phyloP scores from a whole-genome alignment of 2,888 invertebrate genomes.

The Muschampia plurimacula region DNA sequence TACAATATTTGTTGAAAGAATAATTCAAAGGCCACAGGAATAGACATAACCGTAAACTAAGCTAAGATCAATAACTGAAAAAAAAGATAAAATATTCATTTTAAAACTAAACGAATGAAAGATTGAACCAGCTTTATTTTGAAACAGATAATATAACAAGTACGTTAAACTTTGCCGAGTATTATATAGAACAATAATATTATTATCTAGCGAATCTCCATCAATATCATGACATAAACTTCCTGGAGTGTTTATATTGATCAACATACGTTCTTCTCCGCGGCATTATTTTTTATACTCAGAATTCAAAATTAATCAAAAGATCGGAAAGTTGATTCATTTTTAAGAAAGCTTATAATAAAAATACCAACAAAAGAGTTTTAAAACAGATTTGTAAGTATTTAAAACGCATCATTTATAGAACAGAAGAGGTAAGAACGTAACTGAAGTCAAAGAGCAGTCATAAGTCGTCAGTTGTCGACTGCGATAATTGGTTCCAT shows the following conservation, averaged over 20 bases:
- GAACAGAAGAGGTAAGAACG: not conserved
- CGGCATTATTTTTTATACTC: too few relatives aligned
- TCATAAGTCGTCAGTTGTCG: constrained; percentile 42
- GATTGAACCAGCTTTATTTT: too few relatives aligned
- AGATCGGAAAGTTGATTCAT: too few relatives aligned
- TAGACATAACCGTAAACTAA: not conserved
- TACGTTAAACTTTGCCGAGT: not conserved
- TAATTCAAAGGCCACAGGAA: not conserved
- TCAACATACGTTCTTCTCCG: not conserved
- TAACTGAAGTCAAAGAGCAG: constrained; percentile 23
- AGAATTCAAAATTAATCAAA: not conserved
- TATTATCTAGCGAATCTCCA: not conserved
- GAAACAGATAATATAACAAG: too few relatives aligned
- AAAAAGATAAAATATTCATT: too few relatives aligned
- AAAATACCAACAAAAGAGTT: too few relatives aligned
- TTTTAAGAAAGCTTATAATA: too few relatives aligned
- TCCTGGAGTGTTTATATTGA: not conserved
- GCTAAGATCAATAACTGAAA: not conserved
- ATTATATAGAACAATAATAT: not conserved
- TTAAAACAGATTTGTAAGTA: too few relatives aligned
- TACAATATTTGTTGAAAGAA: not conserved
- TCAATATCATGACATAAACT: not conserved
- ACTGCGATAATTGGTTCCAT: constrained; percentile 66
- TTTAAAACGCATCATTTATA: not conserved
- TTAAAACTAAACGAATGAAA: too few relatives aligned